Conservation (phyloP, 2,888 invertebrate genomes). For the Norana najaformis region DNA sequence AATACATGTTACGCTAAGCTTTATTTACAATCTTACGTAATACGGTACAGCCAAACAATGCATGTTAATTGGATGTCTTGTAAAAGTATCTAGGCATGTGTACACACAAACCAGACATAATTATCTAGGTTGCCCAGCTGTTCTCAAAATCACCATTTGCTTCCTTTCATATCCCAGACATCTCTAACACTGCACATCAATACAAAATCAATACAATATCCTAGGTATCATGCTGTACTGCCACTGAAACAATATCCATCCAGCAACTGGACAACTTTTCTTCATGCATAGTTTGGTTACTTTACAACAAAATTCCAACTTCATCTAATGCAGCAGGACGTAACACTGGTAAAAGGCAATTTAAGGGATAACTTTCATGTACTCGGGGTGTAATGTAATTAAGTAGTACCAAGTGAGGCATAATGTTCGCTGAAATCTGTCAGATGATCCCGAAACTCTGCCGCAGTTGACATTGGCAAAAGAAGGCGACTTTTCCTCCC, state of each 20-base stretch:
- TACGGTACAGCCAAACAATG: not conserved
- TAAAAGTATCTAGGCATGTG: too few relatives aligned
- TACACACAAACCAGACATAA: too few relatives aligned
- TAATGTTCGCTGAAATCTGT: conserved; percentile 95
- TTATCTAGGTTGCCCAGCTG: too few relatives aligned
- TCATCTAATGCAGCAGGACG: not conserved
- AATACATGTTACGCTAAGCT: too few relatives aligned
- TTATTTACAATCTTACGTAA: not conserved
- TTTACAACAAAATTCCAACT: not conserved
- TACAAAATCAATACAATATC: not conserved
- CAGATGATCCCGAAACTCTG: conserved; percentile 94
- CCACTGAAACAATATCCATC: not conserved
- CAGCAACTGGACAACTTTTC: not conserved
- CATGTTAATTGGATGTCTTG: too few relatives aligned
- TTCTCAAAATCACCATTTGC: too few relatives aligned
- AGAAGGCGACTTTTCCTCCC: conserved; percentile 95
- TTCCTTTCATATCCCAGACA: not conserved
- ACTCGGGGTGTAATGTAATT: not conserved
- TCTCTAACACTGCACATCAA: conserved; percentile 13
- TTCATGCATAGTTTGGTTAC: not conserved
- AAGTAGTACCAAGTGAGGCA: conserved; percentile 77
- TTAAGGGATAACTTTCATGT: too few relatives aligned
- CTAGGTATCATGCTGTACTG: not conserved
- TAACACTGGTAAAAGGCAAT: not conserved
- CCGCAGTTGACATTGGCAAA: conserved; percentile 92